phyloP scores from a whole-genome alignment of 2,113 vertebrate species.

The Erinaceus europaeus region DNA sequence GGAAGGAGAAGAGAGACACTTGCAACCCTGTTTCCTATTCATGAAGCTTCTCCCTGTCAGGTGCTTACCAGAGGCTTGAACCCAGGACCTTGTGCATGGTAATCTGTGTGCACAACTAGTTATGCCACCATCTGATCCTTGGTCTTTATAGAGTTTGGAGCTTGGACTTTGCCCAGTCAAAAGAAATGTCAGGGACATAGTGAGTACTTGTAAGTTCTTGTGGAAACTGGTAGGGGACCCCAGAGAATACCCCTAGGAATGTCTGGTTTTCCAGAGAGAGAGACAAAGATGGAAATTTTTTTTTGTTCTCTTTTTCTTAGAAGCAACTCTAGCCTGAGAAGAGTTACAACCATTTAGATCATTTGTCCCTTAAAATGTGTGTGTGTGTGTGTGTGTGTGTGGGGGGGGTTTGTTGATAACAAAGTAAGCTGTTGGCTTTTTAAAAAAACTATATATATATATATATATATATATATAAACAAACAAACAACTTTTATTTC shows the following conservation, averaged over 20 bases:
- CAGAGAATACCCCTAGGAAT: background rate
- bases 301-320: background rate
- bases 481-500: background rate
- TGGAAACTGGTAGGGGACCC: background rate
- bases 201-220: background rate
- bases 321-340: background rate
- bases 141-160: too few species aligned
- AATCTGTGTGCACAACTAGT: too few species aligned
- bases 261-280: background rate
- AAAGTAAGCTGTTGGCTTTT: constrained; percentile 27
- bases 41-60: too few species aligned
- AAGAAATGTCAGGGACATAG: background rate
- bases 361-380: constrained; percentile 1
- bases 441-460: too few species aligned
- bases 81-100: too few species aligned
- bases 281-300: too few species aligned
- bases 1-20: too few species aligned
- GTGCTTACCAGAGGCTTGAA: too few species aligned
- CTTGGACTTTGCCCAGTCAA: background rate
- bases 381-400: background rate
- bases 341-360: background rate
- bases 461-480: too few species aligned
- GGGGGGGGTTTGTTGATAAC: background rate
- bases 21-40: too few species aligned
- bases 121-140: too few species aligned